phyloP scores from a whole-genome alignment of 1,140 invertebrate genomes.

The Steinernema khuongi region DNA sequence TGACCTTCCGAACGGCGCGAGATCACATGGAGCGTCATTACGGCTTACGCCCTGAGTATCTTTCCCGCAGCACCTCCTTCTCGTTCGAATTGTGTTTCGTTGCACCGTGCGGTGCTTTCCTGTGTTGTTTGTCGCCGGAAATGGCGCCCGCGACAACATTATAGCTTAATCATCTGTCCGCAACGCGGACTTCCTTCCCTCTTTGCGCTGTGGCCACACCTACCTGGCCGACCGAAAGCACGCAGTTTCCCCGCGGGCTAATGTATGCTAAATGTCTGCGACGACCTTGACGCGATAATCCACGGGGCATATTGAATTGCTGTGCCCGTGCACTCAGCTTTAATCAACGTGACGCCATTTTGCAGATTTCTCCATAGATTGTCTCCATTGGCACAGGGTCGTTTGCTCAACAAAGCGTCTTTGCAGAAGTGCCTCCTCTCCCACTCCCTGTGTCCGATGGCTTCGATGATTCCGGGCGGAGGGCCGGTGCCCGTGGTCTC shows the following conservation, averaged over 20 bases:
- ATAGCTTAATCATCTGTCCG: neutral
- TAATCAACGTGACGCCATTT: neutral
- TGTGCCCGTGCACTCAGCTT: neutral
- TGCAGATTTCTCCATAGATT: neutral
- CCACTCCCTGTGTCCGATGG: neutral
- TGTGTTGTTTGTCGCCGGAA: neutral
- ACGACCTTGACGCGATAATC: neutral
- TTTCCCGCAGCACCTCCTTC: neutral
- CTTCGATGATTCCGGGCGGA: neutral
- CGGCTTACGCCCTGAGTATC: neutral
- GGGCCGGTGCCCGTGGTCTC: neutral
- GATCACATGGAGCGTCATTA: neutral
- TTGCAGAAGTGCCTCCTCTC: neutral
- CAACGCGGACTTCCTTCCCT: neutral
- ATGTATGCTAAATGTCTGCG: constrained; percentile 3
- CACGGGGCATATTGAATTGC: neutral
- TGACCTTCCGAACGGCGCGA: neutral
- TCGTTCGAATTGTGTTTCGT: too few species aligned
- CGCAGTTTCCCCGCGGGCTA: neutral
- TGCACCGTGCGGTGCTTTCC: too few species aligned
- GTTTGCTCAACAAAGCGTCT: neutral
- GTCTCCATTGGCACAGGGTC: neutral
- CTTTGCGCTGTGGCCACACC: neutral
- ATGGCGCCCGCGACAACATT: neutral
- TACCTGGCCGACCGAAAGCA: neutral